A percentile compares a stretch with the other conserved stretches of the same genome.
These are phyloP conservation scores for Bombylius major DNA, from an alignment of 2,888 invertebrate species.

Conservation along the genomic window DNA sequence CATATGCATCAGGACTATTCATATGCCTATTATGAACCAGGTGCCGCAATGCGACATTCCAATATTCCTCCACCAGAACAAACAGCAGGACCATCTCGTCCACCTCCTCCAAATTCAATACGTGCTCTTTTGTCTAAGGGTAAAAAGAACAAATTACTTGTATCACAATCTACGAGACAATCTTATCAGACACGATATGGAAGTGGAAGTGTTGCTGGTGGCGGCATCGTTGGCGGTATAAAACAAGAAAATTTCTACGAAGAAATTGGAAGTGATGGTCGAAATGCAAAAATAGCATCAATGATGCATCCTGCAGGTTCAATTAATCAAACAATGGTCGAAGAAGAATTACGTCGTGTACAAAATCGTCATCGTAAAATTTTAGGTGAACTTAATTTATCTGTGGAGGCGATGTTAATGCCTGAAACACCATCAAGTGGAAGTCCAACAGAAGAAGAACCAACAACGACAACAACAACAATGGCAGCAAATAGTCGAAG, in stretches of 20 bases:
- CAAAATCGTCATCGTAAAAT: slow-evolving; percentile 72
- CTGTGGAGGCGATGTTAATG: slow-evolving; percentile 85
- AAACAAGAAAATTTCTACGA: slow-evolving; percentile 23
- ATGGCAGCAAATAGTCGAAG: slow-evolving; percentile 32
- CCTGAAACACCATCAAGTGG: slow-evolving; percentile 48
- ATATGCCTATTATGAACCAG: slow-evolving; percentile 70
- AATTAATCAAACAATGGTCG: slow-evolving; percentile 58
- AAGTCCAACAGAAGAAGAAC: slow-evolving; percentile 36
- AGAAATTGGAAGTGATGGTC: slow-evolving; percentile 18
- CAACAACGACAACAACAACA: slow-evolving; percentile 5
- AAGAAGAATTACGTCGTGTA: slow-evolving; percentile 72
- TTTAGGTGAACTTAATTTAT: slow-evolving; percentile 73
- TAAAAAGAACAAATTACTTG: slow-evolving; percentile 31
- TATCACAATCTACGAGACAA: slow-evolving; percentile 38
- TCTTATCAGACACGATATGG: slow-evolving; percentile 66
- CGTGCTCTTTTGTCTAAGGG: slow-evolving; percentile 33
- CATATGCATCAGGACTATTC: slow-evolving; percentile 51
- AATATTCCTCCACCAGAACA: slow-evolving; percentile 50
- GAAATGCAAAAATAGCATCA: slow-evolving; percentile 18
- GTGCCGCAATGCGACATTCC: slow-evolving; percentile 47
- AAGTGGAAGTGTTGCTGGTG: slow-evolving; percentile 29
- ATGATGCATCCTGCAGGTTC: slow-evolving; percentile 49
- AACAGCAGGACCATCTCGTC: slow-evolving; percentile 17
- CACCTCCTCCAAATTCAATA: slow-evolving; percentile 34
- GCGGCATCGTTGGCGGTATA: background rate